Conservation (phyloP, 2,113 vertebrate species). For the Daboia siamensis region DNA sequence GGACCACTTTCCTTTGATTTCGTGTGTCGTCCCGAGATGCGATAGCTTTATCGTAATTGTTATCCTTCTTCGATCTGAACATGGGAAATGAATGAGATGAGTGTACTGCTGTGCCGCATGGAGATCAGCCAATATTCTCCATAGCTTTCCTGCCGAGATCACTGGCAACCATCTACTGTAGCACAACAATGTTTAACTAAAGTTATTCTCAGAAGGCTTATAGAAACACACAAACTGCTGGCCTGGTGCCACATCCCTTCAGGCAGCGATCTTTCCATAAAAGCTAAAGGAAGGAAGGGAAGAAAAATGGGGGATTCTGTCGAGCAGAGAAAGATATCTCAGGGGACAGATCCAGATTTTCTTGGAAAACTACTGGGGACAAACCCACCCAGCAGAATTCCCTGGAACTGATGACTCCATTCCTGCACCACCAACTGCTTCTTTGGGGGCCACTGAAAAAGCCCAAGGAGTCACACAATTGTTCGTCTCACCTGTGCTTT, state of each 20-base stretch:
- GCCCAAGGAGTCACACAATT: neutral
- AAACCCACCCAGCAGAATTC: neutral
- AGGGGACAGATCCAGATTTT: neutral
- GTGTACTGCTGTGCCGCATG: neutral
- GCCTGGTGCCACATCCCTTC: conserved; percentile 4
- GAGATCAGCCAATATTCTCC: conserved; percentile 10
- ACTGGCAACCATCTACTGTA: neutral
- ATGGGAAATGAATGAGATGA: conserved; percentile 23
- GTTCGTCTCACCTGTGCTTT: neutral
- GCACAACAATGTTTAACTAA: conserved; percentile 21
- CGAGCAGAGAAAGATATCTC: neutral
- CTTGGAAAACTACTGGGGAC: neutral
- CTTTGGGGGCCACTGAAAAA: neutral
- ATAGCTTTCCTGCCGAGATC: neutral
- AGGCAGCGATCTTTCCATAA: neutral
- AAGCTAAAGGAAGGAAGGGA: neutral
- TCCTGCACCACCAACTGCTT: neutral
- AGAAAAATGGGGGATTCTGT: neutral
- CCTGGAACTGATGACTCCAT: neutral
- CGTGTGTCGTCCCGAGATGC: neutral
- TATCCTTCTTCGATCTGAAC: neutral
- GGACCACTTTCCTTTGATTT: neutral
- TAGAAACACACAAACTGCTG: conserved; percentile 36
- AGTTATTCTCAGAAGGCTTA: neutral
- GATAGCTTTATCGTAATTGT: neutral